Conservation (phyloP, 2,797 vertebrate species). For the Rachycentron canadum region DNA sequence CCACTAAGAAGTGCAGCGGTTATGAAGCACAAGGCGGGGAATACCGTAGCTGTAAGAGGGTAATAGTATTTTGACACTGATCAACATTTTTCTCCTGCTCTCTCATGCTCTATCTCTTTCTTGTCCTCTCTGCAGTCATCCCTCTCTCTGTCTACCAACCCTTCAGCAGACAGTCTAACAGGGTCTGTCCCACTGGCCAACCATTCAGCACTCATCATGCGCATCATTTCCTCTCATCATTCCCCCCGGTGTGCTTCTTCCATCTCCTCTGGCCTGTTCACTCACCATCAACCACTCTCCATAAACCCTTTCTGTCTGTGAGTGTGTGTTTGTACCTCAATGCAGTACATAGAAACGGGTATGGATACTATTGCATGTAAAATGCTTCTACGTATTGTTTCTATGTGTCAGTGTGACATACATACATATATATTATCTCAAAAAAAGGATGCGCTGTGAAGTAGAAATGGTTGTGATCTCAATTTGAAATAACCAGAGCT, state of each 20-base stretch:
- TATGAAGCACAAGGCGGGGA: slow-evolving; percentile 39
- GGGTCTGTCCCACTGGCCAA: slow-evolving; percentile 81
- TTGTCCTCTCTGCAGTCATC: slow-evolving; percentile 52
- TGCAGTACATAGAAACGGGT: not conserved
- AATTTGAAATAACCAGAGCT: slow-evolving; percentile 4
- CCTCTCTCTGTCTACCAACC: slow-evolving; percentile 62
- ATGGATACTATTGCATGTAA: slow-evolving; percentile 14
- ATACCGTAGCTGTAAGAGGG: slow-evolving; percentile 57
- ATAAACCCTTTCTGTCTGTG: slow-evolving; percentile 49
- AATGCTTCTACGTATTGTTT: slow-evolving; percentile 23
- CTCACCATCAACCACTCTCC: slow-evolving; percentile 63
- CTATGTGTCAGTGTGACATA: not conserved
- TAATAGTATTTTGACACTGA: slow-evolving; percentile 72
- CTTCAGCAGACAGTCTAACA: slow-evolving; percentile 80
- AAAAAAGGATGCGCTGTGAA: not conserved
- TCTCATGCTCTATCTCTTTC: slow-evolving; percentile 49
- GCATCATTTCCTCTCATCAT: slow-evolving; percentile 84
- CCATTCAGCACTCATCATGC: slow-evolving; percentile 83
- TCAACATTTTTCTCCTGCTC: slow-evolving; percentile 52
- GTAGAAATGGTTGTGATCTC: slow-evolving; percentile 6
- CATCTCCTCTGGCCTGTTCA: slow-evolving; percentile 74
- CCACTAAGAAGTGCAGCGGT: slow-evolving; percentile 37
- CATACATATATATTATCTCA: not conserved
- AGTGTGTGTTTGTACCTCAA: slow-evolving; percentile 23
- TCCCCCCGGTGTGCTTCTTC: slow-evolving; percentile 76